Evolutionary conservation across 2,113 vertebrate species (phyloP), one percentile per base, ranked within the genome.

Genomic region (Clarias magur): DNA sequence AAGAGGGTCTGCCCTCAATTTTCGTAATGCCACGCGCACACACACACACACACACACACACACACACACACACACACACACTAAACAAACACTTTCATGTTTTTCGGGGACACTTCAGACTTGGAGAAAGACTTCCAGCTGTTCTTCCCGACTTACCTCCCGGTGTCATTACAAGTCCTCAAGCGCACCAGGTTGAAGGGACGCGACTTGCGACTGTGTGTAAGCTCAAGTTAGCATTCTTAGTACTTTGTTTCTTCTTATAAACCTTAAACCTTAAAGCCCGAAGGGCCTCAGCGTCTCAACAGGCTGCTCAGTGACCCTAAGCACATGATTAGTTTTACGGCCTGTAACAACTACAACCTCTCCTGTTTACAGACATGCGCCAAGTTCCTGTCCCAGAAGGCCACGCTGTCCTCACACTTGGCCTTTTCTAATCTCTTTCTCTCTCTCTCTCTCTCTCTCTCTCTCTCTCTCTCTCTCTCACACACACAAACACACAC

Each of bases 1-100:
- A 81, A 92, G 92, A 95, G 93, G 92, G 87, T 92, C 93, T 92
- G 89, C 90, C 89, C 92, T 94, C 0, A 67, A 82, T 82, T 89
- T 85, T 84, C 48, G 79, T 80, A 57, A 87, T 80, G 88, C 87
- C 68, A 90, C 30, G 16, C 84, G 62, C 73, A 84, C 67, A 54
- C 80, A 72, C 85, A 84, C 70, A 63, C 87, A 85, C 65, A 67
- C 80, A 83, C 57, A 60, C 76, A 84, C 73, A 81, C 56, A 84
- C 83, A 85, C 76, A 88, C 59, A 70, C 67, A 82, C 85, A 82
- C 81, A 75, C 48, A 80, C 42, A 83, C 75, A 80, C 63, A 80
- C 75, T 60, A 15, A 86, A 80, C 75, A 84, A 85, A 85, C 90
- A 87, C 73, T 84, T 86, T 87, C 80, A 84, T 59, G 84, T 76